Evolutionary conservation across 2,797 vertebrate genomes (phyloP).

Genomic region (Catharus ustulatus): DNA sequence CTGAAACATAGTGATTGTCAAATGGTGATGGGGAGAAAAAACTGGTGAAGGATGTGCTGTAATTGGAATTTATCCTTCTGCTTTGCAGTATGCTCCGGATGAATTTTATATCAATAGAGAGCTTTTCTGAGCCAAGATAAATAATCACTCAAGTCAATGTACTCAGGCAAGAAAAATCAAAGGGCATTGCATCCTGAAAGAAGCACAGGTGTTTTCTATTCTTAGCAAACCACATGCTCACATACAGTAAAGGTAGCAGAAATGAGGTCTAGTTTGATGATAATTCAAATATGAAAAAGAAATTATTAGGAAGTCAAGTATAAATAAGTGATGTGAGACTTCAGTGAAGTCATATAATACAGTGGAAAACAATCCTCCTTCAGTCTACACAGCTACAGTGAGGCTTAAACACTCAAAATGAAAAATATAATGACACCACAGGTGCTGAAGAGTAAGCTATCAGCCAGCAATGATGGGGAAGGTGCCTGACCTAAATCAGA

Average conservation of each 20-base stretch:
- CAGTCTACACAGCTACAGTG: background rate
- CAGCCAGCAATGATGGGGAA: background rate
- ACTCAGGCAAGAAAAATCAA: slow-evolving; percentile 24
- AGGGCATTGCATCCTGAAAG: background rate
- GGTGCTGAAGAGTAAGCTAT: background rate
- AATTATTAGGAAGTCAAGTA: background rate
- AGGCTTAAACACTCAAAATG: background rate
- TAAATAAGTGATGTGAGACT: background rate
- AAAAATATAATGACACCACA: background rate
- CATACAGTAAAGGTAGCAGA: background rate
- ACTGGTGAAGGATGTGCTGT: background rate
- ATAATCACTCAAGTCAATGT: background rate
- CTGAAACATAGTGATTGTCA: background rate
- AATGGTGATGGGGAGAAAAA: background rate
- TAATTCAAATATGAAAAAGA: background rate
- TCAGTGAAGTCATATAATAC: background rate
- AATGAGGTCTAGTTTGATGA: background rate
- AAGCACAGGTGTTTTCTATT: slow-evolving; percentile 5
- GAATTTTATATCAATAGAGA: background rate
- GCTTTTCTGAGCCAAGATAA: slow-evolving; percentile 9
- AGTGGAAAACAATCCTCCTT: background rate
- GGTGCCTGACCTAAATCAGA: background rate
- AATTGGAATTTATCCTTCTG: background rate
- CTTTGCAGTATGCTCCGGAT: background rate
- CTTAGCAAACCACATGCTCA: background rate